Conservation (phyloP, 2,797 vertebrate genomes). For the Tympanoctomys barrerae region DNA sequence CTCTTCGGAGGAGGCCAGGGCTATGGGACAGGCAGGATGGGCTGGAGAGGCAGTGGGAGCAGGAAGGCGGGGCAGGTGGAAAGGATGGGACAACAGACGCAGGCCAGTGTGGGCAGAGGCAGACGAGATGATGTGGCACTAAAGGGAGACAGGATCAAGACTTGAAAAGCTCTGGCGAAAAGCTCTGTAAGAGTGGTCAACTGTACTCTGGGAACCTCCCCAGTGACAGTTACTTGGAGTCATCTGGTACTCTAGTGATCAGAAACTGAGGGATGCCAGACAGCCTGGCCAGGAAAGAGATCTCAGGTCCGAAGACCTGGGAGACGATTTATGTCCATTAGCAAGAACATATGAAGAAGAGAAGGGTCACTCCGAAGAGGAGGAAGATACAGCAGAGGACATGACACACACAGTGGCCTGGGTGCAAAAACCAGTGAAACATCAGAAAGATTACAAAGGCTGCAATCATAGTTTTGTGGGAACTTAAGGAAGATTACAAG, state of each 20-base stretch:
- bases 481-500: not conserved
- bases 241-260: not conserved
- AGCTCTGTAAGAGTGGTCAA: fast-evolving
- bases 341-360: not conserved
- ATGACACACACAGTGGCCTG: not conserved
- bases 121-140: not conserved
- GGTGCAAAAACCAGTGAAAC: not conserved
- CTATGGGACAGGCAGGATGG: not conserved
- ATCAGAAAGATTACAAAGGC: not conserved
- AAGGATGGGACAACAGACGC: not conserved
- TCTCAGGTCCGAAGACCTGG: not conserved
- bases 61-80: not conserved
- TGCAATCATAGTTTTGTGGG: not conserved
- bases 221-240: not conserved
- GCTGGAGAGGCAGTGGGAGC: not conserved
- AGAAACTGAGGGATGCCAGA: not conserved
- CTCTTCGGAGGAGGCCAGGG: not conserved
- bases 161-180: not conserved
- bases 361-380: not conserved
- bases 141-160: fast-evolving
- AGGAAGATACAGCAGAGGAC: not conserved
- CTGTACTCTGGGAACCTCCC: not conserved
- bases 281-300: not conserved
- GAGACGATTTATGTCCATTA: not conserved
- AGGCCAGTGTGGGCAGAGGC: not conserved